Evolutionary conservation across 2,797 vertebrate species (phyloP).

Genomic region (Enteromius paludinosus): DNA sequence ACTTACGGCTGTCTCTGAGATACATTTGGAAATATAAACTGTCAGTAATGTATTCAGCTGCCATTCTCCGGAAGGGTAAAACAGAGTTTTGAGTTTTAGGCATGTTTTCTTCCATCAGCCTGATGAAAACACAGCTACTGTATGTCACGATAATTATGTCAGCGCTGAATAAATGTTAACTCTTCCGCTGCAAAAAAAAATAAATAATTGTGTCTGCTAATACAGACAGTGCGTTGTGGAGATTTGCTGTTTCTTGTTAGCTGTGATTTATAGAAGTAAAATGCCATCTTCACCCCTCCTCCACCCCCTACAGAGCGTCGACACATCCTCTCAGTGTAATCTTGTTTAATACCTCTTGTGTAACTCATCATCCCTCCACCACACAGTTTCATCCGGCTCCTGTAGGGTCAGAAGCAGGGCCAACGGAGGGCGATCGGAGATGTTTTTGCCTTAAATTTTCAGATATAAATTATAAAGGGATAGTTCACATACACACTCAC

Average conservation of each 20-base stretch:
- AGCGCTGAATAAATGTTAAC: not conserved
- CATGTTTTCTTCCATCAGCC: slow-evolving; percentile 3
- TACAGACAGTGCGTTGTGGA: not conserved
- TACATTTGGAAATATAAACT: slow-evolving; percentile 15
- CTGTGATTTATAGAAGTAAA: slow-evolving; percentile 29
- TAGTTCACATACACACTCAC: not conserved
- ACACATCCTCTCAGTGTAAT: slow-evolving; percentile 18
- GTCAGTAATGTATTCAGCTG: slow-evolving; percentile 27
- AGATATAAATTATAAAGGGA: not conserved
- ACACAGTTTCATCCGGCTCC: not conserved
- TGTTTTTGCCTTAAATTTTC: not conserved
- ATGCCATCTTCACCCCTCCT: not conserved
- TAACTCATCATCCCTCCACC: slow-evolving; percentile 13
- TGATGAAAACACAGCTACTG: slow-evolving; percentile 18
- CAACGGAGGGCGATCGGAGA: not conserved
- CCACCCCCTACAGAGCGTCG: not conserved
- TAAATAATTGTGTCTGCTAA: not conserved
- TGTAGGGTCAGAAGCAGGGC: not conserved
- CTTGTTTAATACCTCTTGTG: slow-evolving; percentile 20
- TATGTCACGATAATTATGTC: slow-evolving; percentile 10
- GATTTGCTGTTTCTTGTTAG: slow-evolving; percentile 23
- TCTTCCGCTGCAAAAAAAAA: not conserved
- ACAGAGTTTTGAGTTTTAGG: not conserved
- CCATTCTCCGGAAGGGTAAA: not conserved
- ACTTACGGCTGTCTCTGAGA: slow-evolving; percentile 17